These are phyloP conservation scores for Psophia crepitans DNA, from an alignment of 2,113 vertebrate species.

Conservation along the genomic window DNA sequence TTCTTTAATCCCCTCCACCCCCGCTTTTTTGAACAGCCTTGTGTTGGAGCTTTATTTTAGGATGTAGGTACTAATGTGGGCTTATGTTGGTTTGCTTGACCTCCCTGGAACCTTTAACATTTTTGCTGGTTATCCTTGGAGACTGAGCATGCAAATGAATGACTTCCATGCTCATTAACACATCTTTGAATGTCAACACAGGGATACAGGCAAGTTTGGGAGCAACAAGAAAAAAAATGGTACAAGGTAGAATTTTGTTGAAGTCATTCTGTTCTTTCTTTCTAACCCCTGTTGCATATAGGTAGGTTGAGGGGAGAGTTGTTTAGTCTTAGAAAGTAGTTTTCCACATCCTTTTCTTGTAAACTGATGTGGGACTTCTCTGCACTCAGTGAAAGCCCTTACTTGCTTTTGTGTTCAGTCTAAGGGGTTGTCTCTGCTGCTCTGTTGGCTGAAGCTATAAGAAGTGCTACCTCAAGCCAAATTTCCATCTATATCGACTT, in stretches of 20 bases:
- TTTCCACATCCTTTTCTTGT: not conserved
- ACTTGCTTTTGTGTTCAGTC: not conserved
- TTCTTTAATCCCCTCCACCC: not conserved
- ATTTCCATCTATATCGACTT: not conserved
- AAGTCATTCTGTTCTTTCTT: not conserved
- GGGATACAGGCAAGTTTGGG: not conserved
- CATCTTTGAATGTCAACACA: not conserved
- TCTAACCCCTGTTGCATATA: not conserved
- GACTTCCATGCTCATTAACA: not conserved
- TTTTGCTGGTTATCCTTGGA: not conserved
- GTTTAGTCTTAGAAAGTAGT: not conserved
- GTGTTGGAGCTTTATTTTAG: not conserved
- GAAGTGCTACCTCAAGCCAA: not conserved
- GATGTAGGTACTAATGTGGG: not conserved
- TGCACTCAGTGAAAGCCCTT: fast-evolving
- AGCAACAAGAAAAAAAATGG: not conserved
- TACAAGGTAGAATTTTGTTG: not conserved
- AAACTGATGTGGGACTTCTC: not conserved
- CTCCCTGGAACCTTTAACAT: not conserved
- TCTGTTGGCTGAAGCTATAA: not conserved
- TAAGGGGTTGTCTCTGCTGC: not conserved
- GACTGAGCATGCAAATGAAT: not conserved
- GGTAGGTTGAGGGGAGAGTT: not conserved
- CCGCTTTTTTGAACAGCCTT: not conserved
- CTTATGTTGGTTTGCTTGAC: not conserved